Evolutionary conservation across 2,797 vertebrate genomes (phyloP).

Genomic region (Periparus ater): DNA sequence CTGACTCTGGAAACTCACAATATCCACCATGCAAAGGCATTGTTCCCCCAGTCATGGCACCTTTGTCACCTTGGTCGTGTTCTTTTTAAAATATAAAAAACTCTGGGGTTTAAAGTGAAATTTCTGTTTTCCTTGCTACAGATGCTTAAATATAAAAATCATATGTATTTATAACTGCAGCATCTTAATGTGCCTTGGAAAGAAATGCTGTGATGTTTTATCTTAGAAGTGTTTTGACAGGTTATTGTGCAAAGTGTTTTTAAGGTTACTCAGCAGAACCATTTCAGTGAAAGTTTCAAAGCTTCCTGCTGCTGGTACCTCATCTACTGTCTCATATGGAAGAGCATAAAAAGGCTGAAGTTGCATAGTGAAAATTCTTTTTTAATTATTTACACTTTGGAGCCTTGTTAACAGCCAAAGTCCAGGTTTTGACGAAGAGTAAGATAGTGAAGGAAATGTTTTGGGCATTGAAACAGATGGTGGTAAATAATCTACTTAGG

Average conservation of each 20-base stretch:
- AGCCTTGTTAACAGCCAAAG: not conserved
- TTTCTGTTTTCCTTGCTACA: not conserved
- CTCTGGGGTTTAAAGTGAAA: not conserved
- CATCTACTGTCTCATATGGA: accelerated
- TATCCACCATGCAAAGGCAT: not conserved
- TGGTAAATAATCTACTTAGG: not conserved
- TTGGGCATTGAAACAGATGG: not conserved
- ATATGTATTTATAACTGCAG: not conserved
- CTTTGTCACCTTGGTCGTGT: not conserved
- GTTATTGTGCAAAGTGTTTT: not conserved
- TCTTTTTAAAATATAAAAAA: not conserved
- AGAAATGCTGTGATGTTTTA: not conserved
- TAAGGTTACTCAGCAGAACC: not conserved
- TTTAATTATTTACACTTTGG: not conserved
- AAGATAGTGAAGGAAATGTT: not conserved
- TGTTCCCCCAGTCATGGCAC: not conserved
- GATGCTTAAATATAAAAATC: not conserved
- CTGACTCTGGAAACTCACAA: not conserved
- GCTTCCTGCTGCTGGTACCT: not conserved
- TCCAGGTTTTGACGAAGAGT: not conserved
- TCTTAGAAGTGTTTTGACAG: not conserved
- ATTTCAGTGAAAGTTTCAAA: not conserved
- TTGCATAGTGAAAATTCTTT: not conserved
- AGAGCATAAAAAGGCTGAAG: not conserved
- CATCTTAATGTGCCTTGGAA: not conserved